Conservation (phyloP, 2,113 vertebrate genomes). For the Indri indri region DNA sequence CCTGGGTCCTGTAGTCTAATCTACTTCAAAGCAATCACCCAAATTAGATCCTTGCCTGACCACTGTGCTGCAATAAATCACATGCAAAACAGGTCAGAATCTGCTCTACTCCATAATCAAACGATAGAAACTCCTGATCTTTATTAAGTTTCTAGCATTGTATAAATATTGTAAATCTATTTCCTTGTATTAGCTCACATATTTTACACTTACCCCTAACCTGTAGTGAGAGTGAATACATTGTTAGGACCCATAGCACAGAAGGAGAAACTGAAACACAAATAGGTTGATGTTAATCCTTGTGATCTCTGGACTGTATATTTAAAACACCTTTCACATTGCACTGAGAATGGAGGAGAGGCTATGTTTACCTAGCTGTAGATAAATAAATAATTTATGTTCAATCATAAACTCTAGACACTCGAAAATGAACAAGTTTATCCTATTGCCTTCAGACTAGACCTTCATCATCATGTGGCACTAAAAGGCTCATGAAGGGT, state of each 20-base stretch:
- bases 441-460: background rate
- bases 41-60: background rate
- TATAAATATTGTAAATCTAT: background rate
- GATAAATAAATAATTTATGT: background rate
- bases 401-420: background rate
- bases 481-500: background rate
- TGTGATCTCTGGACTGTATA: background rate
- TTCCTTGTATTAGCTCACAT: background rate
- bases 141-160: constrained; percentile 17
- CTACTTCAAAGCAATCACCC: constrained; percentile 6
- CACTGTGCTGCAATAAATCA: background rate
- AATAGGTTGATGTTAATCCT: background rate
- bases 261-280: background rate
- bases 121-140: background rate
- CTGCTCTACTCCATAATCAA: background rate
- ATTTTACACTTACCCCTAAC: background rate
- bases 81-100: background rate
- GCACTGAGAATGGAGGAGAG: background rate
- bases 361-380: background rate
- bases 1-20: background rate
- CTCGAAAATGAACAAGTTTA: background rate
- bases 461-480: background rate
- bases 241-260: background rate
- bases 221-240: background rate
- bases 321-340: constrained; percentile 23